phyloP scores from a whole-genome alignment of 2,888 invertebrate genomes.

The Pandemis heparana region DNA sequence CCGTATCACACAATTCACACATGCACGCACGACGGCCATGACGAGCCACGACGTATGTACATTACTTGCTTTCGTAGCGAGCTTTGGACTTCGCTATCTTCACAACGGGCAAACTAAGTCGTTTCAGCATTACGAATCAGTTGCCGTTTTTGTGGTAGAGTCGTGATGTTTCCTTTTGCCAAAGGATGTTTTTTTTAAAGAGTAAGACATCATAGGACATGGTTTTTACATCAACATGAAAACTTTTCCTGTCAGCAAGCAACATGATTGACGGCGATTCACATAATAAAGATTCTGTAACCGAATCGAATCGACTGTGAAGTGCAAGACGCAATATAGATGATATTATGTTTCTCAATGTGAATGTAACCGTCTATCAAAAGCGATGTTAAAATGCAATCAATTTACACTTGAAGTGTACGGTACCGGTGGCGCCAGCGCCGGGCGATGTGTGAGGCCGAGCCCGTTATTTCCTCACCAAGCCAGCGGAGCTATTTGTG shows the following conservation, averaged over 20 bases:
- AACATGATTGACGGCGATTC: neutral
- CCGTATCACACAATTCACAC: neutral
- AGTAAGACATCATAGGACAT: slow-evolving; percentile 18
- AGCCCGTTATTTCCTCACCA: slow-evolving; percentile 63
- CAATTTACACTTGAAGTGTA: slow-evolving; percentile 40
- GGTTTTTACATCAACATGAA: slow-evolving; percentile 10
- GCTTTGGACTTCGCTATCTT: neutral
- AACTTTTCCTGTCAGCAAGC: neutral
- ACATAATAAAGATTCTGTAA: neutral
- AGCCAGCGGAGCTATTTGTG: slow-evolving; percentile 64
- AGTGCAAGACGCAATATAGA: slow-evolving; percentile 5
- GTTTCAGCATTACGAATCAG: neutral
- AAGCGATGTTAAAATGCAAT: slow-evolving; percentile 34
- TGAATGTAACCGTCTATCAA: slow-evolving; percentile 20
- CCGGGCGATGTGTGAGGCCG: slow-evolving; percentile 31
- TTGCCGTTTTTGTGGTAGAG: neutral
- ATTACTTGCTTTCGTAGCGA: slow-evolving; percentile 15
- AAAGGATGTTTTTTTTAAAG: slow-evolving; percentile 28
- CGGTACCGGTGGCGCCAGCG: slow-evolving; percentile 37
- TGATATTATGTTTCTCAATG: slow-evolving; percentile 16
- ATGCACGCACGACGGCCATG: neutral
- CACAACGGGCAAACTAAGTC: slow-evolving; percentile 11
- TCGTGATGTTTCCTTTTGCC: slow-evolving; percentile 16
- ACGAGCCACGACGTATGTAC: slow-evolving; percentile 22
- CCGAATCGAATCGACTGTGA: slow-evolving; percentile 5